Percentiles rank a stretch among this genome's conserved stretches.
Evolutionary conservation across 2,113 vertebrate species (phyloP).

Genomic region (Trogon surrucura): DNA sequence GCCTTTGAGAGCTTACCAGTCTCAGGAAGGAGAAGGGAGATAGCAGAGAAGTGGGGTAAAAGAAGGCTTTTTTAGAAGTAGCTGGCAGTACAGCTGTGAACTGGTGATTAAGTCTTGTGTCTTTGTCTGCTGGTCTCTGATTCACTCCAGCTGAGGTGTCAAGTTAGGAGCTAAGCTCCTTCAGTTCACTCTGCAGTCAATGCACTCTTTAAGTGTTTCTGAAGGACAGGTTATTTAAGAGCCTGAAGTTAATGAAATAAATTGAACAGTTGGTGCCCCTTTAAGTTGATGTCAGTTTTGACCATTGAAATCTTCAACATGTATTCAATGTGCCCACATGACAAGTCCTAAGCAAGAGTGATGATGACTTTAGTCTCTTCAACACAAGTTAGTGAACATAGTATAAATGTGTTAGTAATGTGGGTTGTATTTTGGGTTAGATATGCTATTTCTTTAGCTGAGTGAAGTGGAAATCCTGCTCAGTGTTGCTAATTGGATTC

Average conservation of each 20-base stretch:
- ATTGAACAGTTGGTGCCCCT: conserved; percentile 28
- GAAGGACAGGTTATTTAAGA: conserved; percentile 53
- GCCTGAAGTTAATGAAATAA: conserved; percentile 37
- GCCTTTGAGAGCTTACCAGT: not conserved
- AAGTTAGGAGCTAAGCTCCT: conserved; percentile 28
- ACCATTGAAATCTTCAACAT: not conserved
- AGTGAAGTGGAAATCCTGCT: not conserved
- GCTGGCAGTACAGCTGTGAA: not conserved
- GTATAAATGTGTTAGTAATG: not conserved
- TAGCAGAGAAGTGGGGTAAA: not conserved
- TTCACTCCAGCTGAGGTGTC: not conserved
- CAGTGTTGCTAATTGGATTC: not conserved
- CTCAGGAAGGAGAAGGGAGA: not conserved
- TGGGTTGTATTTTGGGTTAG: not conserved
- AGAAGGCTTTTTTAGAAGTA: not conserved
- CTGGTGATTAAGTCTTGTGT: not conserved
- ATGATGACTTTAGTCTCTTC: not conserved
- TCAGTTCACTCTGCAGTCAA: conserved; percentile 29
- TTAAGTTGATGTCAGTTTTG: conserved; percentile 12
- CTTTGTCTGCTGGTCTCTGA: not conserved
- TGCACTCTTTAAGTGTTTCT: conserved; percentile 25
- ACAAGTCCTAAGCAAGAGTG: not conserved
- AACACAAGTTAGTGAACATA: not conserved
- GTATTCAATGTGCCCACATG: not conserved
- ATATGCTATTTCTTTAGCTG: not conserved